Base-by-base conservation (phyloP, 2,888 invertebrate species). In the Adelognathus sp. region DNA sequence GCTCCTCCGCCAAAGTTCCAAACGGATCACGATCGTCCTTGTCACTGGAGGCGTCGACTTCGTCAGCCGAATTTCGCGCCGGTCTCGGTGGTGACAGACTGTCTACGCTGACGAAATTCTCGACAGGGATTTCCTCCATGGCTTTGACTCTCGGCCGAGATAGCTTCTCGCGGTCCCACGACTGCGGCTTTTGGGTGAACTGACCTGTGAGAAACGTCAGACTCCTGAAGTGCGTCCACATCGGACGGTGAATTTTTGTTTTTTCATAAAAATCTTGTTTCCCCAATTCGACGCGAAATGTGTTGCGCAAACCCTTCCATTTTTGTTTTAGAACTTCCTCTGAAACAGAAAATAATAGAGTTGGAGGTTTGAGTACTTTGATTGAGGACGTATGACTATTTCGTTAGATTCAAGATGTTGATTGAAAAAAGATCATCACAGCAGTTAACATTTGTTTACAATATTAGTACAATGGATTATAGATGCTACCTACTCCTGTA, bases 191-290 rank as follows among this genome's bases (percentile, higher is more conserved):
- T 3, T 90, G 89, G 60, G 88, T 67, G 90, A 92, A 91, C 80
- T 91, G 92, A 5, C 91, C 91, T 78, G 90, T 91, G n/a, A 92
- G 86, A 73, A 92, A 92, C 24, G 89, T 87, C 46, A 92, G 84
- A 24, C 89, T 89, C 75, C 91, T 90, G 82, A 89, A 92, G 71
- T 92, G 91, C 36, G 89, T 90, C 92, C 92, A 92, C 36, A 89
- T 86, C 18, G 91, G 89, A 16, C 89, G 86, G 39, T 86, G 88
- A 36, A 83, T 88, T 77, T 89, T 89, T 67, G 86, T 90, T 80
- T 88, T 88, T 9, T 86, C 77, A 33, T 86, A 90, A n/a, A 88
- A 88, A 52, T 87, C 86, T 24, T 91, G 90, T 74, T 92, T 91
- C 75, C 90, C 91, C 21, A 92, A 70, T 56, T 92, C 92, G 2